Conservation (phyloP, 2,113 vertebrate genomes). For the Trichechus manatus region DNA sequence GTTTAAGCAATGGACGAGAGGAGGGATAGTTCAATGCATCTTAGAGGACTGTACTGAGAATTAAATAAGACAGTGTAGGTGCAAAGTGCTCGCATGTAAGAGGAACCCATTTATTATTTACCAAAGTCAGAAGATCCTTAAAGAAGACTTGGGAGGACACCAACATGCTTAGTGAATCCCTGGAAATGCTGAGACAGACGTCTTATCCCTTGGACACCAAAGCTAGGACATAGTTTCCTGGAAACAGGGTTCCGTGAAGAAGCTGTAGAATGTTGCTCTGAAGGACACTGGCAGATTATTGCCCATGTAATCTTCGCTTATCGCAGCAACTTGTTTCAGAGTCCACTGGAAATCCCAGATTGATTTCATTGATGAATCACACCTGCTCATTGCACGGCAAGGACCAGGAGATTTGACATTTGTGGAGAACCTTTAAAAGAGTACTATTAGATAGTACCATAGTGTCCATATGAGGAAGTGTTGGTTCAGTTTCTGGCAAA, state of each 20-base stretch:
- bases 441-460: background rate
- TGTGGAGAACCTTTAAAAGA: slow-evolving; percentile 74
- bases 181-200: background rate
- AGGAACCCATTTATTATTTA: fast-evolving
- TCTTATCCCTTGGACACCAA: fast-evolving
- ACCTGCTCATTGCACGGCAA: slow-evolving; percentile 78
- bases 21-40: background rate
- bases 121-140: background rate
- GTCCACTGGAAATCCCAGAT: slow-evolving; percentile 72
- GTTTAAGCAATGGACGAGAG: background rate
- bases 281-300: background rate
- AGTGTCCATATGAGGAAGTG: fast-evolving
- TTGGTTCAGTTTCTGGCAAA: background rate
- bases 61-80: fast-evolving
- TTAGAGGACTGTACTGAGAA: background rate
- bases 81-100: fast-evolving
- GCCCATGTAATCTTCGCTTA: background rate
- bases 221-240: fast-evolving
- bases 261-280: background rate
- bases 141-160: fast-evolving
- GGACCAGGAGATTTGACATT: slow-evolving; percentile 82
- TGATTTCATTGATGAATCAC: slow-evolving; percentile 85
- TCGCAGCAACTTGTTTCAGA: slow-evolving; percentile 9
- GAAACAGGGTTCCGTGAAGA: fast-evolving
- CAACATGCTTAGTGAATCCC: background rate